Evolutionary conservation across 2,113 vertebrate species (phyloP), one percentile per base, ranked within the genome.

Genomic region (Anthoscopus minutus): DNA sequence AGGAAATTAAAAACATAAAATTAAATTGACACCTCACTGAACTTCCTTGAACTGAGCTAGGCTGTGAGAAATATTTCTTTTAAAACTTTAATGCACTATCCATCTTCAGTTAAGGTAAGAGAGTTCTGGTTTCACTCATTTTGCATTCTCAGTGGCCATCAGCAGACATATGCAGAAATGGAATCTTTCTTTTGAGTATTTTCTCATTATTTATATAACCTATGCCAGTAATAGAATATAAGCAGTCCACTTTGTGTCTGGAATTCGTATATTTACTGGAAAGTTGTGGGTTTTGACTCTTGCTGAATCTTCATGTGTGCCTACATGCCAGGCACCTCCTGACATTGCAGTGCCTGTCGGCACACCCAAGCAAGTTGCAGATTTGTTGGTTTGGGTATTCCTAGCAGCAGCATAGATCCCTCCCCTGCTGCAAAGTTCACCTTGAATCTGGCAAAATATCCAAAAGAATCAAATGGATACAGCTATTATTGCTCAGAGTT

Each of bases 1-100:
- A 85, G 70, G 65, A 94, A 76, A 94, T 93, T 79, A 95, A 93
- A 94, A 86, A n/a, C 69, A 51, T 93, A 80, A 85, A 87, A 51
- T 79, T 92, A 51, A 58, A 62, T 73, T 93, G 88, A 83, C 76
- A 92, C 47, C 22, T 97, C 74, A 77, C 71, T 95, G 54, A 92
- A 53, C n/a, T 93, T 93, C 27, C 54, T 94, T 58, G 38, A 25
- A 78, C 22, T 35, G 57, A 91, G 30, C 25, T 69, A 66, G 62
- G 23, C 56, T 78, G 12, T 62, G 33, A 71, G 56, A 95, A 93
- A 83, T 77, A 51, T 70, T 92, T 89, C 33, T 78, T 69, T 62
- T 1, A 30, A 82, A 61, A 17, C 65, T 89, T 80, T 80, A 56
- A 67, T 64, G n/a, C 22, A 35, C 30, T 14, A 9, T 77, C 54